A percentile compares a stretch with the other conserved stretches of the same genome.
Evolutionary conservation across 2,113 vertebrate species (phyloP).

Genomic region (Pitta sordida): DNA sequence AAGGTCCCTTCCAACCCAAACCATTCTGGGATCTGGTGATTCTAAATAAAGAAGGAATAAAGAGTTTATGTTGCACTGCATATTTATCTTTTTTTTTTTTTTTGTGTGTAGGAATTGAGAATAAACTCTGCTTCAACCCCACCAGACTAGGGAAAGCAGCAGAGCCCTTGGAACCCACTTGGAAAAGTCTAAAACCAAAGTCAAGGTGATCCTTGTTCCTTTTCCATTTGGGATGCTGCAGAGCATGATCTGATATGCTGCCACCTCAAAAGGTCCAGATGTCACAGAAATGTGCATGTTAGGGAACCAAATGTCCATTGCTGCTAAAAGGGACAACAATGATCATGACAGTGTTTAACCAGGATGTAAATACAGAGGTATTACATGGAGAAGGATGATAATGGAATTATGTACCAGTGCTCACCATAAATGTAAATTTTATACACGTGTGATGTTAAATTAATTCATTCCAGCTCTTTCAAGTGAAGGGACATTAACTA

Average conservation of each 20-base stretch:
- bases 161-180: not conserved
- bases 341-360: not conserved
- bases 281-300: not conserved
- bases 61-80: rapidly evolving
- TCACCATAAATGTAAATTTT: constrained; percentile 9
- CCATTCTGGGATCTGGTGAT: not conserved
- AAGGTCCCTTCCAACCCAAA: not conserved
- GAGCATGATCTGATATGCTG: not conserved
- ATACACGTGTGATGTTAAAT: not conserved
- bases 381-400: not conserved
- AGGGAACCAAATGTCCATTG: not conserved
- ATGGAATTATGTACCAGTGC: not conserved
- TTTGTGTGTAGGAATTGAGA: not conserved
- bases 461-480: not conserved
- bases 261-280: not conserved
- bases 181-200: not conserved
- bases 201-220: not conserved
- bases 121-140: not conserved
- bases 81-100: no score
- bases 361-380: not conserved
- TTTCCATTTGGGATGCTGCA: not conserved
- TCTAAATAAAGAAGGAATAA: not conserved
- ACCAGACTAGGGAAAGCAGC: not conserved
- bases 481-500: not conserved
- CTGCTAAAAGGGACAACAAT: not conserved